Evolutionary conservation across 2,797 vertebrate species (phyloP).

Genomic region (Bradypodion pumilum): DNA sequence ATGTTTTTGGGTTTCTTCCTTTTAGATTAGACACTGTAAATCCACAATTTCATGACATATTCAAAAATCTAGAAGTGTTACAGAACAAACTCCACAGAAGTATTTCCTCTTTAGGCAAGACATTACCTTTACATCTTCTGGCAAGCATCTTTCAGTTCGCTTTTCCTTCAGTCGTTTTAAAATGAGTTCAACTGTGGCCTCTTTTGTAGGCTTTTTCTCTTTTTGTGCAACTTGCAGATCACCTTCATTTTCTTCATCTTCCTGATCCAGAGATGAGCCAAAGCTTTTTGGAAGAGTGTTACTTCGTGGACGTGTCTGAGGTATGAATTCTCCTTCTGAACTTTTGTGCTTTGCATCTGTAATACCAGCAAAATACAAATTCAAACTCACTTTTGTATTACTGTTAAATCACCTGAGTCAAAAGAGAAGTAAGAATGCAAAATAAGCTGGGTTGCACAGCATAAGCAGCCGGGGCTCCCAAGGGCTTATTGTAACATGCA

Average conservation of each 20-base stretch:
- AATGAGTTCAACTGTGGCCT: constrained; percentile 92
- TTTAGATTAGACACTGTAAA: not conserved
- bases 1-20: not conserved
- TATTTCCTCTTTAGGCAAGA: not conserved
- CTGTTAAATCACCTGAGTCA: constrained; percentile 3
- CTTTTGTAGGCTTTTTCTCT: constrained; percentile 82
- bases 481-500: not conserved
- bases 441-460: not conserved
- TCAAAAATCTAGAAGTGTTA: not conserved
- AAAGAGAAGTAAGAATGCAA: not conserved
- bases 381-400: not conserved
- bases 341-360: constrained; percentile 92
- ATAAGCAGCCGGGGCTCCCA: not conserved
- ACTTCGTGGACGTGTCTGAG: constrained; percentile 91
- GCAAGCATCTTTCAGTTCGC: constrained; percentile 89
- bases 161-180: constrained; percentile 88
- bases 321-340: constrained; percentile 88
- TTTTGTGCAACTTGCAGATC: constrained; percentile 75
- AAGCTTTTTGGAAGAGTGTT: constrained; percentile 99
- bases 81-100: not conserved
- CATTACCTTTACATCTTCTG: constrained; percentile 91
- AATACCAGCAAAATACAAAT: constrained; percentile 28
- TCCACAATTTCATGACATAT: not conserved
- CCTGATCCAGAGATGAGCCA: constrained; percentile 92
- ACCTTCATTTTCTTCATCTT: constrained; percentile 74